Evolutionary conservation across 2,888 invertebrate species (phyloP), one percentile per base, ranked within the genome.

Genomic region (Adineta ricciae): DNA sequence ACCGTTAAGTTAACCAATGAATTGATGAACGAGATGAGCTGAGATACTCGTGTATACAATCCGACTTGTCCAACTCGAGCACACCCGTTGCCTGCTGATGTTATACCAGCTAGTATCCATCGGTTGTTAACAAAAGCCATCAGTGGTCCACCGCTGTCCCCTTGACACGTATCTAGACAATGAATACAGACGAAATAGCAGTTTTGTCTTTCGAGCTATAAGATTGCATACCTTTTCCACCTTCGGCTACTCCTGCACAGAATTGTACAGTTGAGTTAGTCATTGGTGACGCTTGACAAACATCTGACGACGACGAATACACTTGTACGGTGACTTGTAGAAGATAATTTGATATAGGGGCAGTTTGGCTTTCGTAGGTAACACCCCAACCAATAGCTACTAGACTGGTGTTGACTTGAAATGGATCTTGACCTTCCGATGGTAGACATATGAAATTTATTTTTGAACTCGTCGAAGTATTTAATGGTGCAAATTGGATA

Each of bases 71-170:
- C 64, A 19, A 19, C 19, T 64, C 0, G 27, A 27, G 32, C 64
- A 27, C 64, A 64, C 4, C 64, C 85, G 46, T 64, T n/a, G 14
- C 85, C 85, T 11, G n/a, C 49, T 50, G 85, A 85, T 4, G 83
- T 85, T 11, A 85, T 38, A 19, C 85, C 85, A 41, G 64, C 72
- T 9, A 85, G 38, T 21, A 78, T 27, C 85, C 85, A 85, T n/a
- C 14, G 38, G 41, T 54, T 27, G 46, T 83, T 41, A 50, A 72
- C 27, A 83, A 49, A 85, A 19, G 49, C 85, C 36, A 85, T 41
- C 1, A 85, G 24, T n/a, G 85, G 83, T 19, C 83, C 85, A 32
- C 85, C 85, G 21, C 72, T 72, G n/a, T 85, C 85, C 11, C 85
- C 85, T 32, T 19, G 32, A 64, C 64, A 64, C 19, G 64, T 36